Base-by-base conservation (phyloP, 2,113 vertebrate species). In the Ictalurus punctatus region DNA sequence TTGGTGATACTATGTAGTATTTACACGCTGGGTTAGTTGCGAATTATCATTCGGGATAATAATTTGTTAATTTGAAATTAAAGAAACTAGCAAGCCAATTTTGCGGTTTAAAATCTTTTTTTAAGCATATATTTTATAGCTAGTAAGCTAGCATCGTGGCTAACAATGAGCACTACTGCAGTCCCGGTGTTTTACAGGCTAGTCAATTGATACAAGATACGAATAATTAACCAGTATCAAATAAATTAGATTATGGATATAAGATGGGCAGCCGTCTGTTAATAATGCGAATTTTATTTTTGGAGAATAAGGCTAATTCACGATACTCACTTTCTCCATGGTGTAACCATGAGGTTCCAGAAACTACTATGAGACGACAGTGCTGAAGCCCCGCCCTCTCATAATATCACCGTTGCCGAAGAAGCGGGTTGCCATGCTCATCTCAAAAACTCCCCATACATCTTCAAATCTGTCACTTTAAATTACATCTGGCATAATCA, bases 241-340 rank as follows among this genome's bases (percentile, higher is more conserved):
- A 73, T 40, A n/a, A 21, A 7, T 17, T 16, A n/a, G 13, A 2
- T 27, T 5, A 58, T 17, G 27, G 10, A 67, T 82, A 13, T 37
- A 83, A 10, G 2, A 25, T 12, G 23, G 23, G 23, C n/a, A 40
- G 0, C 0, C 0, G 0, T 37, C 0, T 40, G 52, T 34, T 23
- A n/a, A 65, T 23, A 44, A 16, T 37, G 16, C 16, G 6, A 16
- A 30, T 27, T 81, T 37, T 52, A 37, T 61, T 82, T 40, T 2
- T 10, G 13, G 21, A 58, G n/a, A 52, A 54, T 19, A 73, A 58
- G 3, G 34, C 27, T 21, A 6, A 27, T 86, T 54, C 56, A 16
- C 86, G 79, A 73, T 85, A 95, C 96, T 96, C 91, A 96, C 96
- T 94, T 96, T 96, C 92, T 96, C 96, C 96, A 96, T 96, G 93